Conservation (phyloP, 2,797 vertebrate genomes). For the Ctenochaetus hawaiiensis region DNA sequence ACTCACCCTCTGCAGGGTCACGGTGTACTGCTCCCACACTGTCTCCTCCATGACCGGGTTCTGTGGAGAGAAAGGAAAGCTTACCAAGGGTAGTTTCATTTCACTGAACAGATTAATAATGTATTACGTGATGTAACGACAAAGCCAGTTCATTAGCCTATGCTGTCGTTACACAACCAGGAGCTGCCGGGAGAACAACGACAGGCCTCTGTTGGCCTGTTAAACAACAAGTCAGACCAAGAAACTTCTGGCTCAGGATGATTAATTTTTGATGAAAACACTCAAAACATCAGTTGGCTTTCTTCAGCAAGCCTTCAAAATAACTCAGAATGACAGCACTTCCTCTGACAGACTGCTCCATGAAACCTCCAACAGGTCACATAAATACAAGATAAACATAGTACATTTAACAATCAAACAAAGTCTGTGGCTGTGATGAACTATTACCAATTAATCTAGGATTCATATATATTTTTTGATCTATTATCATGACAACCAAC, state of each 20-base stretch:
- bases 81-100: slow-evolving; percentile 55
- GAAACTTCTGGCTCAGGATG: slow-evolving; percentile 21
- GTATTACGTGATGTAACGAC: slow-evolving; percentile 61
- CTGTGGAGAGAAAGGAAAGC: slow-evolving; percentile 79
- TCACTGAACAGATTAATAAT: slow-evolving; percentile 71
- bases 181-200: slow-evolving; percentile 45
- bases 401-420: too few relatives aligned
- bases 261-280: slow-evolving; percentile 30
- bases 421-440: background rate
- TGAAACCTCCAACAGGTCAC: slow-evolving; percentile 13
- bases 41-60: slow-evolving; percentile 95
- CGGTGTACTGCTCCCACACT: slow-evolving; percentile 97
- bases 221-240: background rate
- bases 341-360: background rate
- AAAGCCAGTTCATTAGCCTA: slow-evolving; percentile 46
- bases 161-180: slow-evolving; percentile 53
- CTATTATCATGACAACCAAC: background rate
- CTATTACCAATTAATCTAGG: background rate
- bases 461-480: background rate
- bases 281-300: slow-evolving; percentile 8
- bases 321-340: background rate
- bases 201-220: slow-evolving; percentile 7
- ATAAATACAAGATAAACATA: background rate
- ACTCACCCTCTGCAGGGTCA: slow-evolving; percentile 96
- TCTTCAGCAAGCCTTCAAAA: slow-evolving; percentile 7